Percentiles rank a stretch among this genome's conserved stretches.
phyloP scores from a whole-genome alignment of 2,797 vertebrate genomes.

The Acrossocheilus wenchowensis region DNA sequence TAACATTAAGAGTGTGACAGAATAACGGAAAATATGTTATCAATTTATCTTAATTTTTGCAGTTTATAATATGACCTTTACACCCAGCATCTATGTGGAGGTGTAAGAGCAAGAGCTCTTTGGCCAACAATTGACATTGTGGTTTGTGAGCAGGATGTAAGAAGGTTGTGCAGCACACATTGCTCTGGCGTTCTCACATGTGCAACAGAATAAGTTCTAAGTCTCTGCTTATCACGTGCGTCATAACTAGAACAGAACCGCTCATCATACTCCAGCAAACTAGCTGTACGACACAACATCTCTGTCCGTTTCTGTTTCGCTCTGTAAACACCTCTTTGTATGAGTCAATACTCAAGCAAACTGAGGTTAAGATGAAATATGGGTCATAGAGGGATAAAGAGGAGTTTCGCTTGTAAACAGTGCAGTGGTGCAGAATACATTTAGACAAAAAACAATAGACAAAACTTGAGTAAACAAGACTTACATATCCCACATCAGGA shows the following conservation, averaged over 20 bases:
- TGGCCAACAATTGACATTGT: constrained; percentile 1
- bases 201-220: background rate
- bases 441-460: background rate
- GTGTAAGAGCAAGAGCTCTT: background rate
- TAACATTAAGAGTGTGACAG: background rate
- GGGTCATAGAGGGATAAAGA: background rate
- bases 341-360: background rate
- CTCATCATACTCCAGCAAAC: constrained; percentile 9
- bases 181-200: background rate
- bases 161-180: background rate
- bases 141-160: constrained; percentile 22
- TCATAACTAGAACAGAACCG: background rate
- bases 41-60: background rate
- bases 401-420: background rate
- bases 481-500: constrained; percentile 96
- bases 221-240: background rate
- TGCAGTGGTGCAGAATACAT: background rate
- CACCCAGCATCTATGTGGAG: background rate
- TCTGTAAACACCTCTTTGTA: background rate
- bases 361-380: background rate
- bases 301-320: background rate
- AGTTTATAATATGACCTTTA: background rate
- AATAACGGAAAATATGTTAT: background rate
- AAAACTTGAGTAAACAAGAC: constrained; percentile 55
- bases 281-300: background rate